Base-by-base conservation (phyloP, 1,140 invertebrate genomes). In the Prorops nasuta region DNA sequence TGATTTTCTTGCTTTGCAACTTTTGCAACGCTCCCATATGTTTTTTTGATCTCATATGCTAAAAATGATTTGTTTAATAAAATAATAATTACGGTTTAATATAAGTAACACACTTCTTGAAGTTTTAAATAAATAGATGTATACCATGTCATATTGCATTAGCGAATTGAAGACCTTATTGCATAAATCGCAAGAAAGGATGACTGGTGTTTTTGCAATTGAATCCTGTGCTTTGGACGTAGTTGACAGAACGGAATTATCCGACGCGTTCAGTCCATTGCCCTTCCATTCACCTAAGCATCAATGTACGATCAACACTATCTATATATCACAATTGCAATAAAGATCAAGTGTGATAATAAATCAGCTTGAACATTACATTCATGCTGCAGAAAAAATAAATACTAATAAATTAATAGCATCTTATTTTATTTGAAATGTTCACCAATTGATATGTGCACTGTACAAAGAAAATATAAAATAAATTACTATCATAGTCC, bases 351-450 rank as follows among this genome's bases (percentile, higher is more conserved):
- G 54, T 75, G 72, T 76, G 74, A 77, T 77, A 76, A 76, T 75
- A 75, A 76, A 77, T 77, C 51, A 77, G 72, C 73, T 77, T 77
- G 72, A 77, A 67, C 74, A 67, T 71, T 77, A 77, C 72, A 76
- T 76, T 71, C 68, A 77, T 76, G 75, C 72, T 63, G 72, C 64
- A 65, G 65, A 58, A 70, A 73, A 63, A 69, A 60, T 45, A 41
- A 46, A 39, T 42, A 60, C 62, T 66, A 61, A 60, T 60, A 36
- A 38, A 47, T 35, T n/a, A 35, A 35, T 3, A 35, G 7, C 24
- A 28, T 28, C 10, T 28, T 28, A 4, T 28, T 28, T 28, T 10
- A 10, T 28, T 28, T 28, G 10, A n/a, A n/a, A n/a, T n/a, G n/a
- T n/a, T n/a, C n/a, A n/a, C n/a, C n/a, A n/a, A n/a, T n/a, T n/a